These are phyloP conservation scores for Psittacula echo DNA, from an alignment of 2,797 vertebrate genomes.

Conservation along the genomic window DNA sequence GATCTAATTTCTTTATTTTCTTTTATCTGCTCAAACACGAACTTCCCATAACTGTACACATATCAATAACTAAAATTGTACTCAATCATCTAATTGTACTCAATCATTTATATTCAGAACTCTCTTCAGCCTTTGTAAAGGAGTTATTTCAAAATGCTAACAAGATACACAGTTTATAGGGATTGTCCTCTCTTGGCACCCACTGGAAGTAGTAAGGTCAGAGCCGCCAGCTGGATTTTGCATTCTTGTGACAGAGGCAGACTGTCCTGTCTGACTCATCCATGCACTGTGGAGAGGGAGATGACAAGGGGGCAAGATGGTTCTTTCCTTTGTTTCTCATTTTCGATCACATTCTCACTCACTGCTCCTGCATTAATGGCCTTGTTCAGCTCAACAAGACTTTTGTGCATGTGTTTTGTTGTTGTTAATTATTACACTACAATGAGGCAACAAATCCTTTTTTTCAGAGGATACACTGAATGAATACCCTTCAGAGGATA, in stretches of 20 bases:
- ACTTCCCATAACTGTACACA: not conserved
- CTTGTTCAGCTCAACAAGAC: not conserved
- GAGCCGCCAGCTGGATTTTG: not conserved
- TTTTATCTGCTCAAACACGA: not conserved
- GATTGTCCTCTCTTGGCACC: not conserved
- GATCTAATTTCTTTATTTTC: not conserved
- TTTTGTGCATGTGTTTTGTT: not conserved
- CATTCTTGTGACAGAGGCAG: not conserved
- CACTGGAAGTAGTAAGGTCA: not conserved
- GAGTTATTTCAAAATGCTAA: not conserved
- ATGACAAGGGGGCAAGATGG: not conserved
- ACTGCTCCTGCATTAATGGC: not conserved
- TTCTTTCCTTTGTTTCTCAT: not conserved
- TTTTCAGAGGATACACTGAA: not conserved
- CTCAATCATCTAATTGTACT: not conserved
- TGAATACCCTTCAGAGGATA: not conserved
- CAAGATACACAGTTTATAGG: rapidly evolving
- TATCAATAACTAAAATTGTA: not conserved
- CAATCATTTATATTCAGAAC: not conserved
- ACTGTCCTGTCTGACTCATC: not conserved
- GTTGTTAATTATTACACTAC: not conserved
- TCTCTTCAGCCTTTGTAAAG: not conserved
- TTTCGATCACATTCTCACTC: not conserved
- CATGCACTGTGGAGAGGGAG: not conserved
- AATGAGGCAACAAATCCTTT: not conserved